Evolutionary conservation across 2,113 vertebrate species (phyloP), one percentile per base, ranked within the genome.

Genomic region (Callorhinus ursinus): DNA sequence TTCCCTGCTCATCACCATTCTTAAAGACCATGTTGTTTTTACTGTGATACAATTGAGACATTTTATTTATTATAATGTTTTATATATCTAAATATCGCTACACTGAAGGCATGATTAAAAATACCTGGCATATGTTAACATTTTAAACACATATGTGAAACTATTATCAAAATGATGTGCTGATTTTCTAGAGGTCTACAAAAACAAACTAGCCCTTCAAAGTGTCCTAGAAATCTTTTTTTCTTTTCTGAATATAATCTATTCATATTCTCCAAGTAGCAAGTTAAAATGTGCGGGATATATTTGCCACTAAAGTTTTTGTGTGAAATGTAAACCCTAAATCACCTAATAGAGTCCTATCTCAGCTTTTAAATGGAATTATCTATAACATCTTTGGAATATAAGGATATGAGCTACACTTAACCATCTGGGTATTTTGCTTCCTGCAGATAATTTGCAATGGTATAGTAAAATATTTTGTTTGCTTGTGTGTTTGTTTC

Each of bases 351-450:
- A 57, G 63, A 97, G 76, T 81, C 16, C 39, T n/a, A 46, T 53
- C 31, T 81, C 72, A 95, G n/a, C 39, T 74, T 69, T 71, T 83
- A 74, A 97, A 59, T 1, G 55, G 26, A 95, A 96, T 96, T 96
- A 97, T 97, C 84, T 94, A 65, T 92, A 79, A 97, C 28, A 53
- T 86, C 26, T 49, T 97, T 86, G 72, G 51, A 77, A 77, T 96
- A 85, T 57, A 95, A 79, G 74, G 77, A 55, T 49, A 28, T 81
- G 80, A 94, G 53, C n/a, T 85, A 92, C 26, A 80, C 16, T 96
- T 96, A 97, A 90, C 59, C 46, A 96, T 63, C 88, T 93, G 86
- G 53, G 11, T 31, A 65, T 65, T 96, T 96, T 79, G 21, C 63
- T 97, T 67, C 92, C 42, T 96, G 3, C 0, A 63, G 28, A 93